Conservation (phyloP, 2,113 vertebrate species). For the Puffinus mauretanicus region DNA sequence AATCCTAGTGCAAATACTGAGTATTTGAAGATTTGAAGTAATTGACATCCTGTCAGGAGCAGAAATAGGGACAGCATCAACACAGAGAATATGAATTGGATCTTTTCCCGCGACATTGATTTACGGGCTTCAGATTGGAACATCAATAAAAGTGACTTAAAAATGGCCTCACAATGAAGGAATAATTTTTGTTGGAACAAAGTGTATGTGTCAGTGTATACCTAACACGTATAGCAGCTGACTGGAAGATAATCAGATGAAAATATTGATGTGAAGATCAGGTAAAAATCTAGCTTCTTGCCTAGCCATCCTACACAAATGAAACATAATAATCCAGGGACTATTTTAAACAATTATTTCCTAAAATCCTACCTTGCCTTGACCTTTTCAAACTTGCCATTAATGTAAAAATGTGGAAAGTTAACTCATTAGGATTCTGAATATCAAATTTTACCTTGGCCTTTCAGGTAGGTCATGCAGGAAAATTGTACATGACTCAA, state of each 20-base stretch:
- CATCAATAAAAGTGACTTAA: not conserved
- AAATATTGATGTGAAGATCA: not conserved
- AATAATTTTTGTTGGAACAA: not conserved
- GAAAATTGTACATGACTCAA: not conserved
- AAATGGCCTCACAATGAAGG: not conserved
- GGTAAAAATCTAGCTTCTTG: not conserved
- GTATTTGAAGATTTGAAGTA: not conserved
- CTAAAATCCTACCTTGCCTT: not conserved
- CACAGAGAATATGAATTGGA: not conserved
- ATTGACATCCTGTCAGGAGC: not conserved
- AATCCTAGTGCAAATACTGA: not conserved
- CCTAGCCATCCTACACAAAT: not conserved
- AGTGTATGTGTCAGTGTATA: not conserved
- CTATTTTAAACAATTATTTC: not conserved
- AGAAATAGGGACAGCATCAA: not conserved
- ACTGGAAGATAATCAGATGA: not conserved
- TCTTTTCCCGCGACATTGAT: not conserved
- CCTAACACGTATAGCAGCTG: not conserved
- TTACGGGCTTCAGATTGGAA: not conserved
- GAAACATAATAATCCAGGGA: not conserved
- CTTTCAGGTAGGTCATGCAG: not conserved
- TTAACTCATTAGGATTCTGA: not conserved
- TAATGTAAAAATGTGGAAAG: not conserved
- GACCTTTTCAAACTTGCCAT: not conserved
- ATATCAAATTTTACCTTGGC: not conserved